Conservation (phyloP, 2,888 invertebrate species). For the Amblyteles armatorius region DNA sequence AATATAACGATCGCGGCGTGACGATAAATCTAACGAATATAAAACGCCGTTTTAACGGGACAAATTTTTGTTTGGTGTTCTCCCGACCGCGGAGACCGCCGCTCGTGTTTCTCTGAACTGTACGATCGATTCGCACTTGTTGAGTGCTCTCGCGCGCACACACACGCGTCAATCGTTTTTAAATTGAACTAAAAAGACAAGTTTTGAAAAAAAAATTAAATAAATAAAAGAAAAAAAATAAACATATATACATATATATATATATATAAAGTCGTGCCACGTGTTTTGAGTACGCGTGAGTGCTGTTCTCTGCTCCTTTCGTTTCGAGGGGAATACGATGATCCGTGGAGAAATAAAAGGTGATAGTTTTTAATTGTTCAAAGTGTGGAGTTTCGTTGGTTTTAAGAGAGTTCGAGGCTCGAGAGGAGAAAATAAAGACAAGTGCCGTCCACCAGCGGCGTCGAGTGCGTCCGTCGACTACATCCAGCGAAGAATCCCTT, state of each 20-base stretch:
- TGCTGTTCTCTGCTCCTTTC: not conserved
- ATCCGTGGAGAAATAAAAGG: not conserved
- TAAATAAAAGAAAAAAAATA: not conserved
- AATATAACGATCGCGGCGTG: slow-evolving; percentile 60
- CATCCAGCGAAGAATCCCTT: not conserved
- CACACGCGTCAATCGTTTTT: not conserved
- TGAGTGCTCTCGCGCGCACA: slow-evolving; percentile 4
- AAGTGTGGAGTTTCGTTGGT: not conserved
- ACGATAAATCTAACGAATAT: slow-evolving; percentile 47
- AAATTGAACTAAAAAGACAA: not conserved
- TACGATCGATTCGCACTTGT: slow-evolving; percentile 7
- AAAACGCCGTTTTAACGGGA: slow-evolving; percentile 58
- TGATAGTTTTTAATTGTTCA: not conserved
- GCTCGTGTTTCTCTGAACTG: slow-evolving; percentile 84
- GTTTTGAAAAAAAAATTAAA: not conserved
- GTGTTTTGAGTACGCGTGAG: not conserved
- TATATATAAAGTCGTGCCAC: not conserved
- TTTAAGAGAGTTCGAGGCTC: not conserved
- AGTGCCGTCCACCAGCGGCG: not conserved
- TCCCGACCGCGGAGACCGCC: slow-evolving; percentile 82
- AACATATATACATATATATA: too few relatives aligned
- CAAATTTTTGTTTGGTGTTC: slow-evolving; percentile 57
- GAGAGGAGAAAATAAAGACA: slow-evolving; percentile 1
- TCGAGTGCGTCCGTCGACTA: not conserved
- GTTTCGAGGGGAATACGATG: not conserved